Percentiles rank a stretch among this genome's conserved stretches.
These are phyloP conservation scores for Anticlea derivata DNA, from an alignment of 2,888 invertebrate species.

Conservation along the genomic window DNA sequence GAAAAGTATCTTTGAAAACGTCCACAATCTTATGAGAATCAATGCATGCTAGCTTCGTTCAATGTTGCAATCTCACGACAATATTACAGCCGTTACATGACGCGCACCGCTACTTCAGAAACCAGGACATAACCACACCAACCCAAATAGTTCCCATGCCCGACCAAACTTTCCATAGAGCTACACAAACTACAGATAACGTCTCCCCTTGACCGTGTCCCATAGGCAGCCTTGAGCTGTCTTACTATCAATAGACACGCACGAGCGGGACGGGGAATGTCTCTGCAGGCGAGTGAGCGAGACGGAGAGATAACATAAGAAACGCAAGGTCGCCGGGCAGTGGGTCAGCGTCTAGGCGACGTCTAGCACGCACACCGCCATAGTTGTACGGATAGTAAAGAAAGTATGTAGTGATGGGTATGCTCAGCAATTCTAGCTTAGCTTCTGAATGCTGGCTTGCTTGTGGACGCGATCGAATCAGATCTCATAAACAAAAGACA, in stretches of 20 bases:
- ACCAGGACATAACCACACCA: background rate
- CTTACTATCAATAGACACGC: conserved; percentile 74
- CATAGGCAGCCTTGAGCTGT: conserved; percentile 54
- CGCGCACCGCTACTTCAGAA: background rate
- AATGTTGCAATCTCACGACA: too few relatives aligned
- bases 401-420: conserved; percentile 25
- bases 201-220: conserved; percentile 39
- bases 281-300: conserved; percentile 48
- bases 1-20: too few relatives aligned
- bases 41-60: too few relatives aligned
- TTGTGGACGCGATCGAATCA: too few relatives aligned
- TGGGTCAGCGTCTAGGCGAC: conserved; percentile 81
- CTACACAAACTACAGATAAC: background rate
- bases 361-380: conserved; percentile 80
- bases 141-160: background rate
- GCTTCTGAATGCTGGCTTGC: too few relatives aligned
- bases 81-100: too few relatives aligned
- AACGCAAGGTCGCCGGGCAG: conserved; percentile 79
- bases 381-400: conserved; percentile 53
- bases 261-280: conserved; percentile 51
- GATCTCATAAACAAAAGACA: too few relatives aligned
- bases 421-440: too few relatives aligned
- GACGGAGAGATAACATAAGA: conserved; percentile 77
- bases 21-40: too few relatives aligned
- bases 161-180: background rate